phyloP scores from a whole-genome alignment of 2,797 vertebrate genomes.

The Xenentodon cancila region DNA sequence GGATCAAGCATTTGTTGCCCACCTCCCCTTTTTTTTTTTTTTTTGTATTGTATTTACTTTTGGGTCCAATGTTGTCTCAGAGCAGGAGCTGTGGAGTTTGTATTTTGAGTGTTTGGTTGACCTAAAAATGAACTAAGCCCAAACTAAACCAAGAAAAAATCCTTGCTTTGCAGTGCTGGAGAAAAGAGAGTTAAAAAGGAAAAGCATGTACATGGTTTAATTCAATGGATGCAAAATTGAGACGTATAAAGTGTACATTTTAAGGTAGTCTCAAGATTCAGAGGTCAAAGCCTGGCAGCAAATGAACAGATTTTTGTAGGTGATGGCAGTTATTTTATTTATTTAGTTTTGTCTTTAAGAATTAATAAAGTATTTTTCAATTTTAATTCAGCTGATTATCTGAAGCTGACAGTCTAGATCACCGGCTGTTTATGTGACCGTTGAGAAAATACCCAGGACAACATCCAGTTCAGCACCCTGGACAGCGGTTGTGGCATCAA shows the following conservation, averaged over 20 bases:
- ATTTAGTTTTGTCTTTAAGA: no score
- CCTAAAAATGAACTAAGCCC: not conserved
- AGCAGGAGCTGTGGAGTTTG: not conserved
- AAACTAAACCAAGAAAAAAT: not conserved
- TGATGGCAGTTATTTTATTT: no score
- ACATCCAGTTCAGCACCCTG: conserved; percentile 46
- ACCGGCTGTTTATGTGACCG: not conserved
- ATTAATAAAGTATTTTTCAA: no score
- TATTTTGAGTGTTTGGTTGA: not conserved
- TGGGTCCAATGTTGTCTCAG: conserved; percentile 4
- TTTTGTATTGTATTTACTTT: not conserved
- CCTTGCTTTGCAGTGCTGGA: not conserved
- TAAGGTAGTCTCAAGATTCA: no score
- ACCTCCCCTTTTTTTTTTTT: no score
- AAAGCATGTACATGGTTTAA: not conserved
- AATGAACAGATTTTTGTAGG: accelerated
- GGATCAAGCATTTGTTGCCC: not conserved
- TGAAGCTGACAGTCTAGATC: not conserved
- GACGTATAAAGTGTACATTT: no score
- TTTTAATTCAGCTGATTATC: not conserved
- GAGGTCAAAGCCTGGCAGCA: not conserved
- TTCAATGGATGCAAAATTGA: no score
- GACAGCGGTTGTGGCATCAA: conserved; percentile 28
- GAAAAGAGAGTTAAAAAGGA: not conserved
- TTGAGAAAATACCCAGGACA: conserved; percentile 5